These are phyloP conservation scores for Abramis brama DNA, from an alignment of 2,113 vertebrate species.

Conservation along the genomic window DNA sequence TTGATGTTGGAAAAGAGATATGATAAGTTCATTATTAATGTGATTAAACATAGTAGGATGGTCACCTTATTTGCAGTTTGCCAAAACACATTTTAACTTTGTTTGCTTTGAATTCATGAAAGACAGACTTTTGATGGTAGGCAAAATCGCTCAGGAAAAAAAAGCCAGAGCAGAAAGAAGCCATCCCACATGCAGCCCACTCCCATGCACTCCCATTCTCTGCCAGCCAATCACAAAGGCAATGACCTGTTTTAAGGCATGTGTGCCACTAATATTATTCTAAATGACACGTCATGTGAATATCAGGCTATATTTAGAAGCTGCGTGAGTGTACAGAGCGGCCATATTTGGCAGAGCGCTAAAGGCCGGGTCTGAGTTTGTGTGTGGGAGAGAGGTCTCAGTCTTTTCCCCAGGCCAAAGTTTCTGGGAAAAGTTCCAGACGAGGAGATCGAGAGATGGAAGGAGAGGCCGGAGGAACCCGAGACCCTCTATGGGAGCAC, in stretches of 20 bases:
- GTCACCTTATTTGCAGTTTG: neutral
- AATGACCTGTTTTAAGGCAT: slow-evolving; percentile 32
- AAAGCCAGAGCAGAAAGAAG: slow-evolving; percentile 39
- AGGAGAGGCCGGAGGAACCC: slow-evolving; percentile 30
- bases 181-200: slow-evolving; percentile 25
- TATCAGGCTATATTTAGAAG: slow-evolving; percentile 56
- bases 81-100: neutral
- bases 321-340: slow-evolving; percentile 47
- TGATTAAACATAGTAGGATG: neutral
- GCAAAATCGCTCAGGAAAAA: neutral
- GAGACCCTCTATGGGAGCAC: slow-evolving; percentile 37
- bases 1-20: neutral
- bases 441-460: slow-evolving; percentile 31
- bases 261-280: slow-evolving; percentile 42
- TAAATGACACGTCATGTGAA: slow-evolving; percentile 55
- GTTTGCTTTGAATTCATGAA: neutral
- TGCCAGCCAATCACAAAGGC: slow-evolving; percentile 46
- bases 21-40: neutral
- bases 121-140: neutral
- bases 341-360: slow-evolving; percentile 54
- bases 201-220: slow-evolving; percentile 18
- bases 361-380: slow-evolving; percentile 16
- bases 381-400: slow-evolving; percentile 54
- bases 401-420: slow-evolving; percentile 53
- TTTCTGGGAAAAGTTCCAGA: slow-evolving; percentile 58